Evolutionary conservation across 2,797 vertebrate genomes (phyloP), one percentile per base, ranked within the genome.

Genomic region (Gambelia wislizenii): DNA sequence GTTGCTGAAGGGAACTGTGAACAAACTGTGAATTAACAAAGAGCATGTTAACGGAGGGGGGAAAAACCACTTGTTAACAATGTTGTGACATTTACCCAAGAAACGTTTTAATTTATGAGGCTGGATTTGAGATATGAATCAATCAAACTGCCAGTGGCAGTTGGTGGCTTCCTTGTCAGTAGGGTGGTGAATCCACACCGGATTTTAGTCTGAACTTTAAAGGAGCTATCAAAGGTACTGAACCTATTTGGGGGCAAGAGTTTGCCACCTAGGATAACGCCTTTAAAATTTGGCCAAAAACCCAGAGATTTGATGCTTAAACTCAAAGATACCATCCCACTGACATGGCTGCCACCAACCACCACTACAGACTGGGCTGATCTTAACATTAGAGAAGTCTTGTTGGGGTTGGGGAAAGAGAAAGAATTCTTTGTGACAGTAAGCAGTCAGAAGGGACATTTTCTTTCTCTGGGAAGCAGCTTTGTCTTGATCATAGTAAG

Each of bases 21-120:
- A 85, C 52, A 85, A 89, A 72, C 69, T 74, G 69, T 81, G 44
- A 81, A 82, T 89, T 86, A 89, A 64, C 69, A 81, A 89, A 81
- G 42, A 64, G 49, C 77, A 81, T 81, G 54, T 69, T 89, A 81
- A 80, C 36, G 52, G 49, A 33, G 4, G 33, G 27, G 42, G 27
- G 1, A 42, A 49, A 77, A 30, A 59, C 27, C 54, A 52, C 33
- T 82, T 54, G 69, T 70, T 86, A 76, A 33, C 78, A 82, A 25
- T 74, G 67, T 52, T 86, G 78, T 82, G 47, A 86, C 70, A 75
- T 52, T 82, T 39, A 61, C 6, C 36, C 42, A 54, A 13, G 27
- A 36, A 82, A 52, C 7, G 42, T 89, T 42, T 89, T 30, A 14
- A 54, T 76, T 64, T 36, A 27, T 4, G 52, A 81, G 36, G 13